These are phyloP conservation scores for Cynoglossus semilaevis DNA, from an alignment of 2,113 vertebrate genomes.

Conservation along the genomic window DNA sequence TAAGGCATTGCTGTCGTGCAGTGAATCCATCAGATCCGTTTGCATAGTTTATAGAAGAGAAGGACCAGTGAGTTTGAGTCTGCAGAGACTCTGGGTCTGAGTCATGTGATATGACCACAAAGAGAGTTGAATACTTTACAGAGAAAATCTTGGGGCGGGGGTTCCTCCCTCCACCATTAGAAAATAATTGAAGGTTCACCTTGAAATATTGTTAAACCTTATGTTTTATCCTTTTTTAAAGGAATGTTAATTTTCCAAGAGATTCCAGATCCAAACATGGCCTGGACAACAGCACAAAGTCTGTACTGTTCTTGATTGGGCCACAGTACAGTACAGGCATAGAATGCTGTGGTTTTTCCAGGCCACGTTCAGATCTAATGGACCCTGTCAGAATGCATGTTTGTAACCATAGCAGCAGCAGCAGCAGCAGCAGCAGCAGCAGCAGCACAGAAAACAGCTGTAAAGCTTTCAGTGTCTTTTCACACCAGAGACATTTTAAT, in stretches of 20 bases:
- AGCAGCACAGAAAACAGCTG: background rate
- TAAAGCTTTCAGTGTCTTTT: conserved; percentile 8
- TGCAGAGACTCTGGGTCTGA: background rate
- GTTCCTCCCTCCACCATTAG: background rate
- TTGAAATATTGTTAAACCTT: background rate
- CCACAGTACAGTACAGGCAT: background rate
- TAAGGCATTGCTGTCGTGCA: background rate
- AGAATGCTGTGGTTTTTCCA: background rate
- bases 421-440: no score
- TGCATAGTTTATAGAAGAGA: conserved; percentile 18
- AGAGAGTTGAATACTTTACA: background rate
- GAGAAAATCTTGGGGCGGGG: background rate
- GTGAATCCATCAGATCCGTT: conserved; percentile 1
- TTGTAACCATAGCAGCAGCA: conserved; percentile 6
- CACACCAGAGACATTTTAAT: background rate
- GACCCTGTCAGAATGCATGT: conserved; percentile 2
- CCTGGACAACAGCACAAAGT: conserved; percentile 25
- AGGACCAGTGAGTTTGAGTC: background rate
- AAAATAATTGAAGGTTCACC: conserved; percentile 4
- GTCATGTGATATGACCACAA: background rate
- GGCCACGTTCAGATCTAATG: background rate
- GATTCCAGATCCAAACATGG: background rate
- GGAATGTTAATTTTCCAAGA: conserved; percentile 8
- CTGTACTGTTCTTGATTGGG: conserved; percentile 15
- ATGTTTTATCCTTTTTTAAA: background rate